These are phyloP conservation scores for Phenacoccus solenopsis DNA, from an alignment of 1,140 invertebrate species.

Conservation along the genomic window DNA sequence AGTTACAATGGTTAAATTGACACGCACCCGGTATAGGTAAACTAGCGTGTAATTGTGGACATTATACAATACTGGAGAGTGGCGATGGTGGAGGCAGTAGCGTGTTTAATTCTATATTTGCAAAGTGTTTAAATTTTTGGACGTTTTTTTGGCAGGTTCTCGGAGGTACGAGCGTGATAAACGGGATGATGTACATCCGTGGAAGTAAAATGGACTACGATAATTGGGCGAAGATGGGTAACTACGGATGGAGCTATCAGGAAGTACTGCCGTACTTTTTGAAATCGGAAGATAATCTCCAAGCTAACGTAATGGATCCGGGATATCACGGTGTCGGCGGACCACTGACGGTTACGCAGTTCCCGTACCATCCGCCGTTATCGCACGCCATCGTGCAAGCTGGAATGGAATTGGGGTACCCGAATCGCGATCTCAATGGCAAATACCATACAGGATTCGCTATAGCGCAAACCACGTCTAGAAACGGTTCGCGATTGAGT, in stretches of 20 bases:
- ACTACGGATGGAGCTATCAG: constrained; percentile 78
- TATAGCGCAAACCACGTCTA: constrained; percentile 74
- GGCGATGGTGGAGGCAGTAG: no score
- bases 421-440: constrained; percentile 72
- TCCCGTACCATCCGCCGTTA: constrained; percentile 72
- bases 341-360: constrained; percentile 62
- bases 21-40: background rate
- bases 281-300: constrained; percentile 71
- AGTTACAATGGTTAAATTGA: background rate
- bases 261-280: constrained; percentile 79
- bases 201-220: constrained; percentile 85
- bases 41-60: background rate
- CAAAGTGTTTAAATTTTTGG: no score
- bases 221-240: constrained; percentile 73
- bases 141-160: constrained; percentile 43
- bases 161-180: constrained; percentile 86
- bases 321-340: constrained; percentile 67
- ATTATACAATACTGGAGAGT: no score
- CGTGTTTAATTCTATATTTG: no score
- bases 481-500: constrained; percentile 75
- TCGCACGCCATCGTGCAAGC: constrained; percentile 72
- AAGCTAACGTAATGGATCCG: constrained; percentile 52
- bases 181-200: constrained; percentile 94
- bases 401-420: constrained; percentile 33
- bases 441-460: constrained; percentile 61